Evolutionary conservation across 2,113 vertebrate genomes (phyloP).

Genomic region (Channa argus): DNA sequence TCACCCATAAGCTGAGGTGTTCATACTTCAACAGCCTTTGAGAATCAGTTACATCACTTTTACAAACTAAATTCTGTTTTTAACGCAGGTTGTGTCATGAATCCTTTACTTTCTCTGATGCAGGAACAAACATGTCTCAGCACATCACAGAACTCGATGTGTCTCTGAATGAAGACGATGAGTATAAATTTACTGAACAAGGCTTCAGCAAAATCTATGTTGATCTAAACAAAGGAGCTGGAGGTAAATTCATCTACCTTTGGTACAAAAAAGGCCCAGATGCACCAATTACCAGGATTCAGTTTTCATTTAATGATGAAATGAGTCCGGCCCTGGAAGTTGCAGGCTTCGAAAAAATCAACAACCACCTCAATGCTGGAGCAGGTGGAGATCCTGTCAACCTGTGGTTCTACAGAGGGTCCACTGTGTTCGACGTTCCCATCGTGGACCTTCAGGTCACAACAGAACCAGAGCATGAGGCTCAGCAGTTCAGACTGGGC

Average conservation of each 20-base stretch:
- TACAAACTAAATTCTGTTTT: too few species aligned
- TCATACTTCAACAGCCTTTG: too few species aligned
- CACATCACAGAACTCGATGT: neutral
- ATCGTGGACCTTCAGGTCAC: neutral
- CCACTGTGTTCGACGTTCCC: neutral
- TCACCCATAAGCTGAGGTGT: too few species aligned
- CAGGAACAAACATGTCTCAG: neutral
- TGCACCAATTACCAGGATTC: conserved; percentile 9
- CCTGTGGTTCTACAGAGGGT: conserved; percentile 3
- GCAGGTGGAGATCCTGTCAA: neutral
- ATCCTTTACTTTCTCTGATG: neutral
- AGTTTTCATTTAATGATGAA: neutral
- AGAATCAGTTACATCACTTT: too few species aligned
- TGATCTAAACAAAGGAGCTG: neutral
- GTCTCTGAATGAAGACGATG: neutral
- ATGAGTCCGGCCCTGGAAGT: neutral
- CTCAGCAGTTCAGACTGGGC: fast-evolving
- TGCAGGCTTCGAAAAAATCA: neutral
- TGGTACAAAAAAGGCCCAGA: neutral
- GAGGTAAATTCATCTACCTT: neutral
- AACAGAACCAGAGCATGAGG: neutral
- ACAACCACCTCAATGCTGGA: fast-evolving
- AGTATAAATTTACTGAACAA: neutral
- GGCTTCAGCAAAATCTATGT: neutral
- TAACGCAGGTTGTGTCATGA: too few species aligned